Evolutionary conservation across 2,888 invertebrate species (phyloP), one percentile per base, ranked within the genome.

Genomic region (Epirrita christyi): DNA sequence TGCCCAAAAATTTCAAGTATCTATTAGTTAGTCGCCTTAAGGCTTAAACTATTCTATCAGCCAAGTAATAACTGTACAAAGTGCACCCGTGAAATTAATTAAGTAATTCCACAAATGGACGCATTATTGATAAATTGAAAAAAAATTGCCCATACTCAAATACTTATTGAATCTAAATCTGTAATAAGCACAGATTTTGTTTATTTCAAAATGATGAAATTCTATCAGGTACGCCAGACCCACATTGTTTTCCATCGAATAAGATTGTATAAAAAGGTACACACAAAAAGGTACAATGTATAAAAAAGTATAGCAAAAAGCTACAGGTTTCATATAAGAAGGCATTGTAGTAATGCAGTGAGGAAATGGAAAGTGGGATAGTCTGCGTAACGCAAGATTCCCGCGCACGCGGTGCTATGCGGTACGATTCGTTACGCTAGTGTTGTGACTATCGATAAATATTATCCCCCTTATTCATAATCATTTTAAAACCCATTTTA

Each of bases 301-400:
- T 37, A 56, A 56, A 59, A 56, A 54, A 27, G 41, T 32, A 14
- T 10, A 10, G 38, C 32, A 58, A 57, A 57, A 58, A 58, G 47
- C 14, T 52, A 42, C 47, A 45, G 48, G 42, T 49, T 50, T 45
- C 48, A 34, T 61, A 61, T 76, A 82, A 80, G 80, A 81, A 82
- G 71, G 75, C 73, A 79, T 83, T 81, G 81, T 78, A 75, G 78
- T 78, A 74, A 83, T 82, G 70, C 71, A 66, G 79, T 72, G 79
- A 84, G 85, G 85, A 89, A 89, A 88, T 80, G 82, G 87, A 86
- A 86, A 89, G 86, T 85, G 76, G 79, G 68, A 80, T 80, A 66
- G 72, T 75, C 78, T 77, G 87, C 86, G 88, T 89, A 88, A 89
- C 85, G 83, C 86, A 76, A 86, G 86, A 81, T 81, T 80, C 83